Percentiles rank a stretch among this genome's conserved stretches.
Conservation (phyloP, 2,888 invertebrate genomes). For the Acleris cristana region DNA sequence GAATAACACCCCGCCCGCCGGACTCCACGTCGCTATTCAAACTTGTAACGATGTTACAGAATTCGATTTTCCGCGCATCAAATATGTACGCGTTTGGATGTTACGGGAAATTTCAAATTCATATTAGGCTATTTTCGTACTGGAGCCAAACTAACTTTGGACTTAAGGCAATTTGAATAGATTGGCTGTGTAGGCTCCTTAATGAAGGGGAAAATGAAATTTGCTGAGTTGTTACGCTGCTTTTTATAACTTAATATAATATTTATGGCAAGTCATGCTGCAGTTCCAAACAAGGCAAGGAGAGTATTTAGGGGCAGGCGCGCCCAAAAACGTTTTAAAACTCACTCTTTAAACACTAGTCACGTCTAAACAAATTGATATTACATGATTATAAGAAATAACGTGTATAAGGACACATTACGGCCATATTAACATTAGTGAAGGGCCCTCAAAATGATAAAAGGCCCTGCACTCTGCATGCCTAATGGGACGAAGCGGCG, state of each 20-base stretch:
- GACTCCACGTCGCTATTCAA: slow-evolving; percentile 47
- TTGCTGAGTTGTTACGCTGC: slow-evolving; percentile 1
- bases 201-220: slow-evolving; percentile 11
- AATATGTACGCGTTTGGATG: slow-evolving; percentile 32
- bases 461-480: slow-evolving; percentile 54
- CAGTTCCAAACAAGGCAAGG: slow-evolving; percentile 1
- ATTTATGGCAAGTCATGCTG: slow-evolving; percentile 26
- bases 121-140: slow-evolving; percentile 26
- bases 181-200: slow-evolving; percentile 9
- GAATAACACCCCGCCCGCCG: slow-evolving; percentile 40
- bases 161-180: slow-evolving; percentile 25
- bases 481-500: slow-evolving; percentile 46
- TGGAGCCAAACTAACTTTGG: slow-evolving; percentile 20
- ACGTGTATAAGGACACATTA: slow-evolving; percentile 67
- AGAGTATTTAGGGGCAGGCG: slow-evolving; percentile 37
- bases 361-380: slow-evolving; percentile 72
- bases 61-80: slow-evolving; percentile 52
- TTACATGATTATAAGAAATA: slow-evolving; percentile 72
- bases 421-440: slow-evolving; percentile 49
- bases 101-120: slow-evolving; percentile 32
- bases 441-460: slow-evolving; percentile 59
- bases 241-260: slow-evolving; percentile 15
- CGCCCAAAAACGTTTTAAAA: slow-evolving; percentile 47
- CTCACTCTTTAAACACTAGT: slow-evolving; percentile 53
- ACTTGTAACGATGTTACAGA: slow-evolving; percentile 56